Conservation (phyloP, 2,113 vertebrate genomes). For the Lepidothrix coronata region DNA sequence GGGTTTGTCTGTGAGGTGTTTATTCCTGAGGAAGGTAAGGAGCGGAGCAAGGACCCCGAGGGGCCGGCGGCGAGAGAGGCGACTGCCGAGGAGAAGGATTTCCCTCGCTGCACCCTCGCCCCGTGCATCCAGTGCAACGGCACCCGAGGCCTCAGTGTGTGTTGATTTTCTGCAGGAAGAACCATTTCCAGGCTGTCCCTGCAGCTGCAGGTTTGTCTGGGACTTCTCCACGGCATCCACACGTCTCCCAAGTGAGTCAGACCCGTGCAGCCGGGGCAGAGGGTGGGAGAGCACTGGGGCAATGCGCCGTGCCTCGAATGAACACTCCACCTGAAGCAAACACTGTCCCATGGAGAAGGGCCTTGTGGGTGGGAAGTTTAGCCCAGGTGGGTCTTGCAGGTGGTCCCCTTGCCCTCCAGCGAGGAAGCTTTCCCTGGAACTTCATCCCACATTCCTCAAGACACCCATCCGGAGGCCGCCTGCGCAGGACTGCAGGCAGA, state of each 20-base stretch:
- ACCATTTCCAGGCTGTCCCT: neutral
- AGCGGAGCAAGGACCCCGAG: neutral
- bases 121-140: fast-evolving
- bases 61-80: neutral
- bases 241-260: fast-evolving
- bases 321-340: fast-evolving
- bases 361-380: neutral
- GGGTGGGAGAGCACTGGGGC: neutral
- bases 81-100: neutral
- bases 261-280: fast-evolving
- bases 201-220: neutral
- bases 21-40: neutral
- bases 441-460: neutral
- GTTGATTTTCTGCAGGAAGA: neutral
- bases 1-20: neutral
- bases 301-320: fast-evolving
- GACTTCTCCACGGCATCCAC: neutral
- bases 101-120: neutral
- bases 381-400: neutral
- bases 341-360: neutral
- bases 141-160: fast-evolving
- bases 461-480: fast-evolving
- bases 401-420: neutral
- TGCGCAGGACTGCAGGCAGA: fast-evolving
- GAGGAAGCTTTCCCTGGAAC: neutral